Evolutionary conservation across 1,140 invertebrate genomes (phyloP), one percentile per base, ranked within the genome.

Genomic region (Leptoteleia sp.): DNA sequence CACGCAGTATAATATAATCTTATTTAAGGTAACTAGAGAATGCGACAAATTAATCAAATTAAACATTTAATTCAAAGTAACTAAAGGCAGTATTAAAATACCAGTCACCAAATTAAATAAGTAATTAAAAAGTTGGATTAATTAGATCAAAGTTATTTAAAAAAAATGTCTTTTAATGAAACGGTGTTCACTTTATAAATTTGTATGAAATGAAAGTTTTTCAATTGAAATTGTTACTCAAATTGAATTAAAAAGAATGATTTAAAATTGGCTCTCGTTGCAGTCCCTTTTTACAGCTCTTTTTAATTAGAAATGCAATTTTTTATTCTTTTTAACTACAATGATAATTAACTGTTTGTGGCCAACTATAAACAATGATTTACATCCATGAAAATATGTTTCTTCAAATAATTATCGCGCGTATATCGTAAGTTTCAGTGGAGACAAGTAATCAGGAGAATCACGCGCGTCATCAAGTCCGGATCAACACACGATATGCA

Each of bases 401-500:
- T 54, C 37, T 55, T 67, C 9, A 55, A 68, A 57, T 38, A 47
- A 57, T 68, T 57, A 68, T 68, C 29, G 16, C 17, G 27, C 29
- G 43, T 12, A 35, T 52, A 27, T 45, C 15, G 17, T 9, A 16
- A 48, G 42, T 48, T 48, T 19, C 27, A 48, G 17, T 7, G 12
- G 40, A 47, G 52, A 40, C 65, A 40, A 57, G 65, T 38, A 70
- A 70, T 70, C 65, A 48, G 50, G 11, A 48, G 52, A 68, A 57
- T 70, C 65, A 19, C 13, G 65, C 65, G 43, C 50, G 43, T 70
- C 65, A 59, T 59, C 52, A 40, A 57, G 65, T 50, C 19, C 19
- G 50, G 64, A 68, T 68, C 64, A 68, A 68, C 50, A 55, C 43
- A 57, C 25, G 65, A 70, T 70, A 70, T 33, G 42, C 43, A 11